Percentiles rank a stretch among this genome's conserved stretches.
phyloP scores from a whole-genome alignment of 2,797 vertebrate species.

The Leptatherina wallacei region DNA sequence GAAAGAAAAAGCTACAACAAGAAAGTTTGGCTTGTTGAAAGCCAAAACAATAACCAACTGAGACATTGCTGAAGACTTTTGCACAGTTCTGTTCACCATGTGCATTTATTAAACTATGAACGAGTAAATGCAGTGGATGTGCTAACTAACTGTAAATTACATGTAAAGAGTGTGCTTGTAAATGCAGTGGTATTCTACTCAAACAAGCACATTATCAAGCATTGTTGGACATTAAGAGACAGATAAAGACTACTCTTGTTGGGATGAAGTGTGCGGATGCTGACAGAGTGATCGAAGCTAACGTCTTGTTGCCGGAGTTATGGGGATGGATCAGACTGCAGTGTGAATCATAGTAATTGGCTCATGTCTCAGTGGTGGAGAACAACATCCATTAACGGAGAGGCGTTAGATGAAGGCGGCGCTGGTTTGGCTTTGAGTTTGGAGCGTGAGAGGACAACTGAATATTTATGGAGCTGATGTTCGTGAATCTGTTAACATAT shows the following conservation, averaged over 20 bases:
- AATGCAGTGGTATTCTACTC: neutral
- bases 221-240: neutral
- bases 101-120: neutral
- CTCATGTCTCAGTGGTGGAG: slow-evolving; percentile 55
- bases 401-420: slow-evolving; percentile 29
- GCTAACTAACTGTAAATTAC: neutral
- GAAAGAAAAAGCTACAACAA: too few relatives aligned
- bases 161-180: slow-evolving; percentile 1
- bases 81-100: neutral
- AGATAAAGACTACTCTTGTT: slow-evolving; percentile 23
- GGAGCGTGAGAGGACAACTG: slow-evolving; percentile 13
- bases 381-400: slow-evolving; percentile 64
- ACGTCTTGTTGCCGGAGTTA: slow-evolving; percentile 43
- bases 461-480: slow-evolving; percentile 37
- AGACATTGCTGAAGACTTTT: too few relatives aligned
- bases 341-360: slow-evolving; percentile 66
- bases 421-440: slow-evolving; percentile 32
- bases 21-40: neutral
- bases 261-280: slow-evolving; percentile 31
- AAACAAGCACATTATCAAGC: neutral
- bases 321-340: slow-evolving; percentile 27
- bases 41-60: neutral
- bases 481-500: slow-evolving; percentile 6
- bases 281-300: slow-evolving; percentile 57
- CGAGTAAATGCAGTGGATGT: neutral